phyloP scores from a whole-genome alignment of 2,113 vertebrate species.

The Calypte anna region DNA sequence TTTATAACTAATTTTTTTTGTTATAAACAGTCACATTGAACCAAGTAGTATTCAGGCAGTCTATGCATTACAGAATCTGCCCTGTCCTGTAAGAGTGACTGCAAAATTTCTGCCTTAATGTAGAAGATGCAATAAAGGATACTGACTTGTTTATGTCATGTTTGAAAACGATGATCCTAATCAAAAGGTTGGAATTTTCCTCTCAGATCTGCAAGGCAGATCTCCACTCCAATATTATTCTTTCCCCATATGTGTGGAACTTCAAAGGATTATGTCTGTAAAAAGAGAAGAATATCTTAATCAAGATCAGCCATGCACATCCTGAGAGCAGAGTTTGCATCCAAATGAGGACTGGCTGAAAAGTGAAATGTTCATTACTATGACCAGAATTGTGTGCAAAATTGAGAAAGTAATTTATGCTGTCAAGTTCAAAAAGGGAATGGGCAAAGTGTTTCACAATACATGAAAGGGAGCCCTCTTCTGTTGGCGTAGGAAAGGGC shows the following conservation, averaged over 20 bases:
- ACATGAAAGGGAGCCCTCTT: background rate
- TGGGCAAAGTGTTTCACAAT: background rate
- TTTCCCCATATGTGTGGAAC: constrained; percentile 16
- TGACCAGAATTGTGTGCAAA: constrained; percentile 36
- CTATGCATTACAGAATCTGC: background rate
- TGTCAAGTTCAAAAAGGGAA: constrained; percentile 34
- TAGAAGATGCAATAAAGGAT: background rate
- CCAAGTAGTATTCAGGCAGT: background rate
- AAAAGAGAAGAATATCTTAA: constrained; percentile 64
- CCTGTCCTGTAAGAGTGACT: background rate
- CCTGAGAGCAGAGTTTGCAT: constrained; percentile 39
- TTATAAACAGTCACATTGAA: background rate
- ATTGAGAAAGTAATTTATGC: constrained; percentile 32
- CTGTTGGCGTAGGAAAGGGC: background rate
- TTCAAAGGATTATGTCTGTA: constrained; percentile 49
- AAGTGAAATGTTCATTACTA: constrained; percentile 45
- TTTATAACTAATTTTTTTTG: background rate
- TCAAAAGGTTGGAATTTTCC: constrained; percentile 27
- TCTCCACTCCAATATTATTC: constrained; percentile 40
- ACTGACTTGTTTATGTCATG: background rate
- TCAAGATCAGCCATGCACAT: constrained; percentile 59
- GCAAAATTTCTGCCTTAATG: background rate
- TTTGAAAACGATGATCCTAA: background rate
- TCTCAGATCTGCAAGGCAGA: constrained; percentile 34
- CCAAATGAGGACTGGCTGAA: constrained; percentile 47